A percentile compares a stretch with the other conserved stretches of the same genome.
These are phyloP conservation scores for Hydropsyche betteni DNA, from an alignment of 2,888 invertebrate species.

Conservation along the genomic window DNA sequence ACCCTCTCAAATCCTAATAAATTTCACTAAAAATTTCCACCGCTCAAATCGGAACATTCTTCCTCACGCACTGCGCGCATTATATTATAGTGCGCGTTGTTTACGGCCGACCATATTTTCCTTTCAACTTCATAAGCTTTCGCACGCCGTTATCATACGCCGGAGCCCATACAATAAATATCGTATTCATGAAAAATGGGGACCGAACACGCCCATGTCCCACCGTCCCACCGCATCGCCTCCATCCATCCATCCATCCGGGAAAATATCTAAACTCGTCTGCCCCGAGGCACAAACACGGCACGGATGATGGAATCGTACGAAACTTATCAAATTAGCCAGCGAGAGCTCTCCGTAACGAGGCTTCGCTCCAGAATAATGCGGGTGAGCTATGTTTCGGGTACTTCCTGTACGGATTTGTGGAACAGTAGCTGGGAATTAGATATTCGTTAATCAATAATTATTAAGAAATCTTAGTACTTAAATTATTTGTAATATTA, in stretches of 20 bases:
- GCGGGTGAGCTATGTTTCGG: too few species aligned
- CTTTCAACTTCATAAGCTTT: constrained; percentile 30
- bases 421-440: too few species aligned
- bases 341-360: neutral
- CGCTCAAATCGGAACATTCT: too few species aligned
- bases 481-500: too few species aligned
- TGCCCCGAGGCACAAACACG: constrained; percentile 17
- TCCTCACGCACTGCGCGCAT: neutral
- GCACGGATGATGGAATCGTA: constrained; percentile 34
- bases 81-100: neutral
- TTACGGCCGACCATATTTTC: constrained; percentile 28
- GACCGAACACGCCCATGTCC: constrained; percentile 15
- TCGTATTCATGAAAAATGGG: constrained; percentile 29
- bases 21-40: too few species aligned
- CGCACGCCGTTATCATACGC: constrained; percentile 25
- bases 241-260: neutral
- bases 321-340: constrained; percentile 41
- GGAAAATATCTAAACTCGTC: constrained; percentile 14
- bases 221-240: neutral
- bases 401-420: too few species aligned
- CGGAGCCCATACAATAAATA: constrained; percentile 27
- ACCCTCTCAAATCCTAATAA: too few species aligned
- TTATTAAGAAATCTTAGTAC: too few species aligned
- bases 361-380: too few species aligned
- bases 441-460: too few species aligned